Percentiles rank a stretch among this genome's conserved stretches.
These are phyloP conservation scores for Platalea minor DNA, from an alignment of 2,797 vertebrate species.

Conservation along the genomic window DNA sequence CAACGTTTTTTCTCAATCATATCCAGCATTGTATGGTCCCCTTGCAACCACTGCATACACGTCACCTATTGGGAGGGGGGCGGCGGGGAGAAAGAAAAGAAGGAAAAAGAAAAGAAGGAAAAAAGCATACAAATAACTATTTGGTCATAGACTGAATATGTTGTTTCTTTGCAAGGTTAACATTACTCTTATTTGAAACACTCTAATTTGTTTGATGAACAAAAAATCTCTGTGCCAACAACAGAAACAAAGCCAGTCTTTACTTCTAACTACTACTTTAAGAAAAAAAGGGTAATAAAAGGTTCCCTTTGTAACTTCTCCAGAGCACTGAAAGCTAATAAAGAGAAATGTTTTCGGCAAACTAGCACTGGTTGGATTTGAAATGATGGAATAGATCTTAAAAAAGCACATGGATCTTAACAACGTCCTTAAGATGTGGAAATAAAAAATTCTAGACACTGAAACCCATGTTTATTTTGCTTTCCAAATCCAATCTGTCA, in stretches of 20 bases:
- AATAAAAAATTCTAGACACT: constrained; percentile 1
- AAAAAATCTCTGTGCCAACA: neutral
- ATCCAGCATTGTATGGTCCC: constrained; percentile 96
- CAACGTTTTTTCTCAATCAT: constrained; percentile 98
- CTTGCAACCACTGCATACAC: constrained; percentile 94
- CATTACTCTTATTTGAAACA: neutral
- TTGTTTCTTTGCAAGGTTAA: neutral
- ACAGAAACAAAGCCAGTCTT: neutral
- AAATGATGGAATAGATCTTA: neutral
- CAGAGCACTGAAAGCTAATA: neutral
- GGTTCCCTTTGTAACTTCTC: neutral
- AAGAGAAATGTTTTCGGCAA: neutral
- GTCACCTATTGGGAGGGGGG: constrained; percentile 78
- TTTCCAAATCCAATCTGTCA: constrained; percentile 25
- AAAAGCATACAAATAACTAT: constrained; percentile 39
- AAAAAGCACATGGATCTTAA: constrained; percentile 22
- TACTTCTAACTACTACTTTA: neutral
- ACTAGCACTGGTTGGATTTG: neutral
- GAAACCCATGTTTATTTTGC: neutral
- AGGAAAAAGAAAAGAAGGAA: neutral
- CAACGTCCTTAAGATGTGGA: neutral
- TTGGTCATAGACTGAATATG: neutral
- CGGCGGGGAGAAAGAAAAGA: neutral
- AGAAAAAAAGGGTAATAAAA: neutral
- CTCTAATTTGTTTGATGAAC: neutral